Evolutionary conservation across 2,797 vertebrate species (phyloP).

Genomic region (Channa striata): DNA sequence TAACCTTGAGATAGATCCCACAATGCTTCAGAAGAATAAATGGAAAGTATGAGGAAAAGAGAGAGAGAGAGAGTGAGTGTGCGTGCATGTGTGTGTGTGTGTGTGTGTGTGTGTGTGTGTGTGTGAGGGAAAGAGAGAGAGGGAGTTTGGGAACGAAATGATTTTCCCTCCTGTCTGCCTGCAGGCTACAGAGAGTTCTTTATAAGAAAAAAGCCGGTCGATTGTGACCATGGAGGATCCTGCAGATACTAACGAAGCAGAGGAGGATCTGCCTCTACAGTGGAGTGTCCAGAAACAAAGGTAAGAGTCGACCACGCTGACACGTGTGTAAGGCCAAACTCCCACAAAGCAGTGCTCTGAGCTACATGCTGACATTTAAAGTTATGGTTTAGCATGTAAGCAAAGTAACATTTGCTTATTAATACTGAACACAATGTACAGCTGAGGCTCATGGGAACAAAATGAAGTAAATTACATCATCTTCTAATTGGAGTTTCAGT

Average conservation of each 20-base stretch:
- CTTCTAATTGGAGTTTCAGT: too few species aligned
- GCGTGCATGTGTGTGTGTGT: not conserved
- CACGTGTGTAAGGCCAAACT: not conserved
- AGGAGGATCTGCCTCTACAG: slow-evolving; percentile 8
- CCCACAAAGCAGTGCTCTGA: too few species aligned
- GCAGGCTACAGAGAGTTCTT: slow-evolving; percentile 42
- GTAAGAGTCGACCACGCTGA: not conserved
- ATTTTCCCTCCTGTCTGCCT: slow-evolving; percentile 32
- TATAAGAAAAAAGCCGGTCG: slow-evolving; percentile 46
- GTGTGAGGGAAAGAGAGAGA: slow-evolving; percentile 3
- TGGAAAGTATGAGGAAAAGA: slow-evolving; percentile 32
- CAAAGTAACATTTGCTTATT: too few species aligned
- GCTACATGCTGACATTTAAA: too few species aligned
- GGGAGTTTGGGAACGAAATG: slow-evolving; percentile 22
- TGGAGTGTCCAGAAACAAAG: slow-evolving; percentile 6
- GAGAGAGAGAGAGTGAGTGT: not conserved
- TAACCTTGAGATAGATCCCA: slow-evolving; percentile 72
- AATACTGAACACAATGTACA: too few species aligned
- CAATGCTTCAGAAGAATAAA: slow-evolving; percentile 46
- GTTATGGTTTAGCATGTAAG: too few species aligned
- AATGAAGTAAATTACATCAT: too few species aligned
- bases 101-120: not conserved
- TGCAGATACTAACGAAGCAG: slow-evolving; percentile 52
- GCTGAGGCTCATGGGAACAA: too few species aligned
- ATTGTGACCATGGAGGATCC: slow-evolving; percentile 38